Evolutionary conservation across 2,888 invertebrate genomes (phyloP), one percentile per base, ranked within the genome.

Genomic region (Macrosiphum euphorbiae): DNA sequence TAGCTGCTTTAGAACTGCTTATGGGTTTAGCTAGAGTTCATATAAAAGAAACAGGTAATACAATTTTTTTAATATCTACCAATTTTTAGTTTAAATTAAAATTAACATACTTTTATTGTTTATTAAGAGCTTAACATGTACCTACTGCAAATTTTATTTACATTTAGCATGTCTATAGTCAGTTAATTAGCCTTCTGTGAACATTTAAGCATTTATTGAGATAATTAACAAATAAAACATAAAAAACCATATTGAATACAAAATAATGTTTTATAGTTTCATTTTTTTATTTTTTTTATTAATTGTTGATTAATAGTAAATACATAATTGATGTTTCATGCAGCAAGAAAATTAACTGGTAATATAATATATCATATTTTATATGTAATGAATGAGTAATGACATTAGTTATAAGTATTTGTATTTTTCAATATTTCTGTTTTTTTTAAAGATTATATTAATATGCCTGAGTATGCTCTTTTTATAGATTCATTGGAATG

Each of bases 1-100:
- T 99, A 94, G 99, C 99, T 0, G 99, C 99, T 0, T 96, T 99
- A 94, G 99, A 99, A 96, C 97, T 99, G 92, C 96, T 99, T 0
- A 98, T 98, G 13, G 99, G 99, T 20, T 96, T 99, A 92, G 99
- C 99, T 44, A 97, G 98, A 95, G 97, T 98, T n/a, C 97, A 98
- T 95, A 98, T 98, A 94, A 97, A 97, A 85, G 98, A 98, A 96
- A 98, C 98, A 96, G 98, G 98, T 98, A 96, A 41, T 26, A 47
- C 0, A 7, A 13, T 88, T 88, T n/a, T 20, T 88, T 92, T 67
- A 90, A 13, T 41, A 85, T 78, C 7, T 78, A 35, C 20, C 8
- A 20, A 35, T 78, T 78, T 35, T 13, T 78, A 35, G 35, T 78
- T 78, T 20, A 3, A 78, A 78, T 35, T 78, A 35, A 35, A 20